Evolutionary conservation across 2,888 invertebrate species (phyloP), one percentile per base, ranked within the genome.

Genomic region (Drosophila mimica): DNA sequence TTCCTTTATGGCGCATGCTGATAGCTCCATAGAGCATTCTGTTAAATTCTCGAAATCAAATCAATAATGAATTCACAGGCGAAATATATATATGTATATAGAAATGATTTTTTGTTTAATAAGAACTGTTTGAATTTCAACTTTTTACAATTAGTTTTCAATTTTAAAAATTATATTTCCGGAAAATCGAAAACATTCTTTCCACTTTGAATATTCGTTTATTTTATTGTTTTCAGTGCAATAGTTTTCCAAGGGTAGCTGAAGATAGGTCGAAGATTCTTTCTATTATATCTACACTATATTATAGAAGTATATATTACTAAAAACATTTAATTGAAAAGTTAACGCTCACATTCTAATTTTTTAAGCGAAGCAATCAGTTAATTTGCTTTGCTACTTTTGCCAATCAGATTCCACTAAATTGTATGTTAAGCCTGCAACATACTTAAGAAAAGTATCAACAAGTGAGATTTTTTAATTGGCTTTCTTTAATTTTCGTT

Each of bases 1-100:
- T 80, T 54, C 71, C 48, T 80, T 79, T 74, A 74, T 76, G 46
- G 59, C 51, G 15, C 48, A 46, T 33, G 58, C 40, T 38, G 36
- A 69, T 69, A 11, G 43, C 60, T 52, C 11, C 17, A 36, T 38
- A 53, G 28, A 20, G 28, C 2, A 49, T 52, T 43, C 48, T 36
- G 46, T 52, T 60, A 58, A 65, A 40, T 17, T 15, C 15, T 13
- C 30, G 5, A 20, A 6, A 56, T 63, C 3, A 48, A 63, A 33
- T 48, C 31, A 59, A 25, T 25, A 25, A 25, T 25, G 2, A 25
- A 56, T 31, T 2, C 31, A 2, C 43, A 20, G 5, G 11, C 20
- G 20, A 20, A 43, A 20, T 20, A 11, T 20, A n/a, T n/a, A n/a
- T n/a, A n/a, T n/a, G n/a, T n/a, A n/a, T n/a, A 43, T 43, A 5